These are phyloP conservation scores for Coranthus polyacanthus DNA, from an alignment of 2,797 vertebrate genomes.

Conservation along the genomic window DNA sequence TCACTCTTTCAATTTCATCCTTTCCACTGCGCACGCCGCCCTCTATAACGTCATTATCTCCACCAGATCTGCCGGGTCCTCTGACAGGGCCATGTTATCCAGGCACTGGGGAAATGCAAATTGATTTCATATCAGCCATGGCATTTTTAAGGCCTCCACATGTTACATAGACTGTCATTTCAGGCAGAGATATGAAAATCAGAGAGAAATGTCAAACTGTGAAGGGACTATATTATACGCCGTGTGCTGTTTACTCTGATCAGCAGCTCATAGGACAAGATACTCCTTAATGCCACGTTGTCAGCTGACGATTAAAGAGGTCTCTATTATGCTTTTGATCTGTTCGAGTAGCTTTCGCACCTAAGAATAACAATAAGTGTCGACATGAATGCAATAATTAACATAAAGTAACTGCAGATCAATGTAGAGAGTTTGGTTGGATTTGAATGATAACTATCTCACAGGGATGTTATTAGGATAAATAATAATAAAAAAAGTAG, in stretches of 20 bases:
- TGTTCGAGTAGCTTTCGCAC: constrained; percentile 25
- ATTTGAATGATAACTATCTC: constrained; percentile 6
- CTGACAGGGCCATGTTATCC: constrained; percentile 86
- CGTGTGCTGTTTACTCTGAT: constrained; percentile 83
- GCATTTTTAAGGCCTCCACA: constrained; percentile 86
- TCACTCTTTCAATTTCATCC: constrained; percentile 86
- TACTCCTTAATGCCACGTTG: constrained; percentile 76
- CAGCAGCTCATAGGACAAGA: constrained; percentile 74
- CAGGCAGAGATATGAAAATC: constrained; percentile 85
- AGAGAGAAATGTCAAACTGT: constrained; percentile 86
- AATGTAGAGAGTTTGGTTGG: neutral
- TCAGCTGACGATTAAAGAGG: constrained; percentile 63
- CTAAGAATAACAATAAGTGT: constrained; percentile 25
- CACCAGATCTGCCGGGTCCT: constrained; percentile 82
- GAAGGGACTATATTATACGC: constrained; percentile 73
- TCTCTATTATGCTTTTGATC: constrained; percentile 60
- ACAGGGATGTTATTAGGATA: neutral
- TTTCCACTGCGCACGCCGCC: constrained; percentile 74
- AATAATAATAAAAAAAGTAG: neutral
- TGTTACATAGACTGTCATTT: constrained; percentile 86
- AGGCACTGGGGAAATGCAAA: constrained; percentile 87
- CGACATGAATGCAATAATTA: constrained; percentile 18
- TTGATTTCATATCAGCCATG: constrained; percentile 89
- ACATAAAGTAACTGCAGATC: neutral
- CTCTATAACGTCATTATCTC: constrained; percentile 87